Evolutionary conservation across 2,888 invertebrate genomes (phyloP), one percentile per base, ranked within the genome.

Genomic region (Balanococcus diminutus): DNA sequence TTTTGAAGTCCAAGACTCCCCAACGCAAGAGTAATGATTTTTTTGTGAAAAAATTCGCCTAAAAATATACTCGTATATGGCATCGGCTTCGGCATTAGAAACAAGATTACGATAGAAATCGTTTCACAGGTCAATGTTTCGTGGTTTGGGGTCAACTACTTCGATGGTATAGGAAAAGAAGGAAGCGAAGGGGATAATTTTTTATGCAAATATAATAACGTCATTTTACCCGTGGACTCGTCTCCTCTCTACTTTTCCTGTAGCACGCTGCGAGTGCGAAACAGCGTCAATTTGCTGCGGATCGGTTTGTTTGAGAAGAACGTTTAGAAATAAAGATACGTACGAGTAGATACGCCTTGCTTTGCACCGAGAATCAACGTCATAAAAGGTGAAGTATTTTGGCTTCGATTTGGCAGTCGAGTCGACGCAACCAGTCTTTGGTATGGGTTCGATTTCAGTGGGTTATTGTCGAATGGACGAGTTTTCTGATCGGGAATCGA

Each of bases 71-170:
- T n/a, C 11, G 42, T 42, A 14, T 42, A 42, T 14, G 14, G 1
- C 46, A 46, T n/a, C 46, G 46, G 42, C 1, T 11, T 42, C 11
- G 16, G 2, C 16, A 42, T 11, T n/a, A n/a, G n/a, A n/a, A 28
- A 67, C 67, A 31, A 19, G 16, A 67, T 67, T 67, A 28, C 67
- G 67, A 67, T 67, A 67, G 67, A 67, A 67, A 67, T 67, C 67
- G 56, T 56, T 56, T 56, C 56, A 31, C 67, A 67, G 67, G 67
- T 67, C 67, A 67, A 67, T 67, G 67, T 67, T 67, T 67, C 67
- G 67, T 28, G 67, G 67, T 67, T 67, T 67, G 28, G 67, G 67
- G 67, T 67, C 67, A 67, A 67, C 67, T 67, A 67, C 67, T 67
- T 28, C 28, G 61, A n/a, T 9, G 9, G 28, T 28, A 28, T 56